Evolutionary conservation across 2,888 invertebrate species (phyloP), one percentile per base, ranked within the genome.

Genomic region (Allophyes oxyacanthae): DNA sequence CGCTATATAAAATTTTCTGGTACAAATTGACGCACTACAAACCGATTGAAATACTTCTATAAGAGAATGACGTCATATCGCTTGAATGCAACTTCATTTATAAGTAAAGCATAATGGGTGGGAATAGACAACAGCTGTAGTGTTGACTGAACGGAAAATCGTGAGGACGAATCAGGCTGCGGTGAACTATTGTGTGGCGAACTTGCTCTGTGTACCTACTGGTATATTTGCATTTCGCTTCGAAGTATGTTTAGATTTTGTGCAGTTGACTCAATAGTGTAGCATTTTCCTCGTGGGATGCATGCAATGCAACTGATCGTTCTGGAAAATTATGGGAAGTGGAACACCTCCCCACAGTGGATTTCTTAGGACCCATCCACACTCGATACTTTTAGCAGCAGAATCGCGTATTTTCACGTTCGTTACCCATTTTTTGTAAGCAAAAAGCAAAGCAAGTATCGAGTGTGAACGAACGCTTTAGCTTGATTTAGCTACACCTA

Each of bases 91-190:
- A 34, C 51, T 44, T 43, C 51, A 52, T 56, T 41, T 52, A 48
- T 49, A 48, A 38, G 32, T 43, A 15, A 33, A 36, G 40, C 50
- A 71, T 51, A 53, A 58, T 51, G 26, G 36, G 55, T 33, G 44
- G 20, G 26, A 44, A 61, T 49, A 48, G 42, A 51, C 52, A 55
- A 63, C 64, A 50, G 57, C 41, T 50, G 60, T 30, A 32, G n/a
- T 14, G 57, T 30, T 15, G 40, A 20, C 34, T 28, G 71, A 64
- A 67, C 43, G 52, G 54, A 52, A 64, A 58, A 67, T 64, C 46
- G 52, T 55, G 46, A 60, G 37, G 11, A 55, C 28, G 28, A 34
- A 66, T 54, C 38, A 52, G 51, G 60, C 43, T 65, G 61, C 25
- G 52, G 42, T 51, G 14, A 44, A 33, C 42, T 53, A 42, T 63